Conservation (phyloP, 2,888 invertebrate genomes). For the Lottia scabra region DNA sequence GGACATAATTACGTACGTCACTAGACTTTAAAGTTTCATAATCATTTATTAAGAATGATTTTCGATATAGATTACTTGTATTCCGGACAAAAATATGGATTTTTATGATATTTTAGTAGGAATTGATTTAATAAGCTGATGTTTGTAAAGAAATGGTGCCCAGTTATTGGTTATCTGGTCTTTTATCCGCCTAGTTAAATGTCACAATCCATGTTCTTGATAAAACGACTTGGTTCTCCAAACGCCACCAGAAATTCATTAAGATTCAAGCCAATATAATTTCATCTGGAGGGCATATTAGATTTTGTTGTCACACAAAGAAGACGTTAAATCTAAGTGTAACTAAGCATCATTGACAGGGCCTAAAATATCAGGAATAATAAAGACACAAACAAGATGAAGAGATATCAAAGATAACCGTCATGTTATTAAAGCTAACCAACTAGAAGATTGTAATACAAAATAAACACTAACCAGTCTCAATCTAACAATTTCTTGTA, state of each 20-base stretch:
- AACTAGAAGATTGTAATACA: not conserved
- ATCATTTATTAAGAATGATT: too few relatives aligned
- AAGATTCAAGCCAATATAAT: not conserved
- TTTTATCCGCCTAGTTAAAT: too few relatives aligned
- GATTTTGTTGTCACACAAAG: conserved; percentile 3
- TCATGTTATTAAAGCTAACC: not conserved
- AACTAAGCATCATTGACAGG: not conserved
- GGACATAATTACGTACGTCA: too few relatives aligned
- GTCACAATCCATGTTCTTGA: not conserved
- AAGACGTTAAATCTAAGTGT: not conserved
- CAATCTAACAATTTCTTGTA: not conserved
- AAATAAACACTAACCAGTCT: conserved; percentile 3
- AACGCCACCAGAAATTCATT: conserved; percentile 1
- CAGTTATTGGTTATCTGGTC: too few relatives aligned
- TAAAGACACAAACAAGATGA: not conserved
- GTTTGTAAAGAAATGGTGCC: too few relatives aligned
- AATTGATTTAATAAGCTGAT: too few relatives aligned
- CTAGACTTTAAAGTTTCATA: too few relatives aligned
- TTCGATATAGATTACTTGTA: too few relatives aligned
- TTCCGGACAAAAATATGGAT: too few relatives aligned
- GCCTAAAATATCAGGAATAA: conserved; percentile 3
- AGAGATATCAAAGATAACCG: conserved; percentile 6
- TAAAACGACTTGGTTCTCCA: not conserved
- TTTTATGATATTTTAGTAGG: too few relatives aligned
- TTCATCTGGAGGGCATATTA: conserved; percentile 1